These are phyloP conservation scores for Sinodicranocentrus sp. DNA, from an alignment of 2,888 invertebrate species.

Conservation along the genomic window DNA sequence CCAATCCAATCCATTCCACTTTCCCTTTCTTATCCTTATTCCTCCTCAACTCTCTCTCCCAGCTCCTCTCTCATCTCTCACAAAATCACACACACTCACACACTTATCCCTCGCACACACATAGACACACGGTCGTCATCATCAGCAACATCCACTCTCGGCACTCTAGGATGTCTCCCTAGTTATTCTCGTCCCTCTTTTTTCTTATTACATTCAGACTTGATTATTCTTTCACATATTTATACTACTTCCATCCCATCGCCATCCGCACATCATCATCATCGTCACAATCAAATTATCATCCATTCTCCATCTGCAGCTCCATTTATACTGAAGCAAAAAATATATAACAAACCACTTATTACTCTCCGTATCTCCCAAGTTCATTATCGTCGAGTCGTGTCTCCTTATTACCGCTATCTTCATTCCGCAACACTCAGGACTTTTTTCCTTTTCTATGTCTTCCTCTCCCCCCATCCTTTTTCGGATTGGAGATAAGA, in stretches of 20 bases:
- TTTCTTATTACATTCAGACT: constrained; percentile 7
- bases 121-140: constrained; percentile 22
- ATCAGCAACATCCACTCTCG: constrained; percentile 41
- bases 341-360: too few species aligned
- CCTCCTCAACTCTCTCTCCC: constrained; percentile 45
- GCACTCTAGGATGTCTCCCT: constrained; percentile 24
- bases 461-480: not conserved
- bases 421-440: not conserved
- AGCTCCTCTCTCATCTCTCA: constrained; percentile 38
- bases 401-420: not conserved
- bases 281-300: constrained; percentile 30
- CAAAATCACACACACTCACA: constrained; percentile 46
- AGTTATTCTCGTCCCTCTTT: constrained; percentile 17
- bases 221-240: constrained; percentile 11
- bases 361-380: not conserved
- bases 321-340: not conserved
- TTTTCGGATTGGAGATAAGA: constrained; percentile 17
- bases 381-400: constrained; percentile 23
- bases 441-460: not conserved
- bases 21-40: constrained; percentile 53
- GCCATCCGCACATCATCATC: constrained; percentile 23
- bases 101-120: constrained; percentile 37
- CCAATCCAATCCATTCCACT: constrained; percentile 50
- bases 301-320: constrained; percentile 3
- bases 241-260: constrained; percentile 5